Evolutionary conservation across 1,140 invertebrate species (phyloP), one percentile per base, ranked within the genome.

Genomic region (Drosophila melanogaster): DNA sequence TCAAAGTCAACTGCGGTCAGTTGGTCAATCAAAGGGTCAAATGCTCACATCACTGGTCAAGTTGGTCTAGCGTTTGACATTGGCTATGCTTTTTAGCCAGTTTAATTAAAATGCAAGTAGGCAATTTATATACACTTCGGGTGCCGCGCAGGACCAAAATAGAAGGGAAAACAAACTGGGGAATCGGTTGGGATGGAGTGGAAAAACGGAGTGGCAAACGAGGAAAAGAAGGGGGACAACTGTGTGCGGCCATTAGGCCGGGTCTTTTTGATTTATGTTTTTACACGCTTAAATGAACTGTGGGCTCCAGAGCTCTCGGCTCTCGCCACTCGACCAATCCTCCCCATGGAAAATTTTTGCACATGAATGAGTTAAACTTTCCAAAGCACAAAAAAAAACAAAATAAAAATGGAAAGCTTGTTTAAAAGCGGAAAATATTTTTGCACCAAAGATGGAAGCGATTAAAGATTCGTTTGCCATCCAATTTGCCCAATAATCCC

Each of bases 51-150:
- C 75, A 78, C 41, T 66, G 77, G 50, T 61, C 83, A 86, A 75
- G 59, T 75, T 75, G 71, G 71, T 75, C 72, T 56, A 75, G 71
- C 65, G 76, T 77, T 86, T 86, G 83, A 86, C 83, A 86, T 87
- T 83, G 83, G 79, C 71, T 77, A 69, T 71, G 79, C 64, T 83
- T 86, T 89, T 79, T 87, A 84, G 84, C 75, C 79, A 79, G 79
- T 89, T 89, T 89, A 89, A 89, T 89, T 89, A 89, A 89, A 89
- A 89, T 89, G 79, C 84, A 89, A 89, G 84, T 89, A 89, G 84
- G 84, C 84, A 89, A 89, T 89, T 89, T 89, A 89, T 89, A 89
- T 89, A 89, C 84, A 89, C 84, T 89, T 58, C 71, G 76, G 87
- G 84, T 77, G 49, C 83, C 66, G 43, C 30, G 41, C 44, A 43